phyloP scores from a whole-genome alignment of 2,797 vertebrate genomes.

The Pangasius larnaudii region DNA sequence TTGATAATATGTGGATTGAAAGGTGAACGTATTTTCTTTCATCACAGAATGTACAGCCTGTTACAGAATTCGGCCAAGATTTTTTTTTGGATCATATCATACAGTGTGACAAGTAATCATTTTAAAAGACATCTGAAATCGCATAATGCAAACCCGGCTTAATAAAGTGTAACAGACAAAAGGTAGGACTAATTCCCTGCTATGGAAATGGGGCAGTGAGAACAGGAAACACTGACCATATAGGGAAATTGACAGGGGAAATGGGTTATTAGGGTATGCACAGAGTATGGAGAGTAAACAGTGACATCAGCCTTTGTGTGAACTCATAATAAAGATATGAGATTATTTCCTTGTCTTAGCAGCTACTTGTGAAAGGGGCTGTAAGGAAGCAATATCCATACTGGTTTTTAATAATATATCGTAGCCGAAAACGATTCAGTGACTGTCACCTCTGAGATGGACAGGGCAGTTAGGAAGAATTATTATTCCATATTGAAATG shows the following conservation, averaged over 20 bases:
- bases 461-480: slow-evolving; percentile 12
- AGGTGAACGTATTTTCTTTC: background rate
- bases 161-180: background rate
- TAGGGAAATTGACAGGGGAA: background rate
- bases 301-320: background rate
- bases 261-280: background rate
- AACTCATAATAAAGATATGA: background rate
- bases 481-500: slow-evolving; percentile 1
- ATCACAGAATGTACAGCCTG: background rate
- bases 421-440: background rate
- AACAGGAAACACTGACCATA: background rate
- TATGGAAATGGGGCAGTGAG: background rate
- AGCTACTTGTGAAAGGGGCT: background rate
- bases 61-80: background rate
- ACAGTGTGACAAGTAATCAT: background rate
- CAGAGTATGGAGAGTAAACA: background rate
- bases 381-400: background rate
- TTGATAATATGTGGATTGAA: background rate
- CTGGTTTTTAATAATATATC: background rate
- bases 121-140: background rate
- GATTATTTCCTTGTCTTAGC: too few species aligned
- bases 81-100: background rate
- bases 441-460: background rate
- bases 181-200: background rate
- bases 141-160: background rate